phyloP scores from a whole-genome alignment of 2,113 vertebrate species.

The Rattus norvegicus region DNA sequence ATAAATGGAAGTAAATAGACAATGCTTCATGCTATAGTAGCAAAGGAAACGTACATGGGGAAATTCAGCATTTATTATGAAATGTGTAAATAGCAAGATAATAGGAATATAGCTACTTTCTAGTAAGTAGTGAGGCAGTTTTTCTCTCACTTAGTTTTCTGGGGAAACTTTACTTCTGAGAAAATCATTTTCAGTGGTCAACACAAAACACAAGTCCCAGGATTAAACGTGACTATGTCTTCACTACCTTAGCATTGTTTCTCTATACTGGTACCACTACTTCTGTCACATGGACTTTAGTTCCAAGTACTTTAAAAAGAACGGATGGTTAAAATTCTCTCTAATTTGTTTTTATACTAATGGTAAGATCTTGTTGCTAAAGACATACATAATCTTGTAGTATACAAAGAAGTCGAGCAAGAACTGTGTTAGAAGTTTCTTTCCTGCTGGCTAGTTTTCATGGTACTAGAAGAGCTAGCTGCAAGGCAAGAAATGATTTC shows the following conservation, averaged over 20 bases:
- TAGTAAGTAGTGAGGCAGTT: not conserved
- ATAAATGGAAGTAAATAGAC: not conserved
- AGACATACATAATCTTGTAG: not conserved
- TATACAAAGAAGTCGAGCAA: not conserved
- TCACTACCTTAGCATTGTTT: not conserved
- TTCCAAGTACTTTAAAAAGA: not conserved
- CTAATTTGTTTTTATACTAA: not conserved
- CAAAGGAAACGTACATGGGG: not conserved
- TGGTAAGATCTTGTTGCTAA: not conserved
- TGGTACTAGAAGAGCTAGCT: not conserved
- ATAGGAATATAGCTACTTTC: not conserved
- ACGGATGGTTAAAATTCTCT: not conserved
- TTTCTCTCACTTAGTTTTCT: not conserved
- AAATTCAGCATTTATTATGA: not conserved
- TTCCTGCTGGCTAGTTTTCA: not conserved
- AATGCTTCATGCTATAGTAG: not conserved
- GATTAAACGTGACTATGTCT: not conserved
- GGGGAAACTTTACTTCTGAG: constrained; percentile 24
- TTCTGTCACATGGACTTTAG: not conserved
- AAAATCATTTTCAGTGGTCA: not conserved
- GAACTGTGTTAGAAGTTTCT: not conserved
- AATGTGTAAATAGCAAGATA: not conserved
- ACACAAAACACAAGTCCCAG: not conserved
- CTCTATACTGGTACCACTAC: not conserved
- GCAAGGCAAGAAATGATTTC: not conserved